These are phyloP conservation scores for Aphyosemion australe DNA, from an alignment of 2,113 vertebrate genomes.

Conservation along the genomic window DNA sequence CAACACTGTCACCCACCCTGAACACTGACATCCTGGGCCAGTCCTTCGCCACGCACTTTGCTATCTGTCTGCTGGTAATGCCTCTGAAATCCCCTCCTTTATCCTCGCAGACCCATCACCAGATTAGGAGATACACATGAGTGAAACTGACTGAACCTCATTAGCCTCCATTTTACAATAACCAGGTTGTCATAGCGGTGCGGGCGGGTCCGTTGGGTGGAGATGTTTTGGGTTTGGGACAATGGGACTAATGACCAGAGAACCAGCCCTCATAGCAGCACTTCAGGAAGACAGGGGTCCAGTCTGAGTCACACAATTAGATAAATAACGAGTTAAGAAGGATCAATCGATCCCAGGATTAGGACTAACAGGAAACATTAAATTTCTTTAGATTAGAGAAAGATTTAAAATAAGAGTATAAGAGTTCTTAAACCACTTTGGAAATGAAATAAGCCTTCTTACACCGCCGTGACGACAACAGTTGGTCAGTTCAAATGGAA, in stretches of 20 bases:
- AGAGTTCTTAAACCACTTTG: conserved; percentile 53
- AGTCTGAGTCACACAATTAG: conserved; percentile 71
- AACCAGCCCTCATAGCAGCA: conserved; percentile 21
- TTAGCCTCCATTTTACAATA: conserved; percentile 61
- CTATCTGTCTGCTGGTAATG: conserved; percentile 61
- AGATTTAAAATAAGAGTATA: conserved; percentile 58
- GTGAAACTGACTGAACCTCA: conserved; percentile 69
- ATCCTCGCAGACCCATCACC: conserved; percentile 59
- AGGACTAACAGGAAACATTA: conserved; percentile 51
- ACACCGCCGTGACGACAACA: conserved; percentile 23
- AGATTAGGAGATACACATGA: conserved; percentile 72
- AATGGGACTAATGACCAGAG: conserved; percentile 39
- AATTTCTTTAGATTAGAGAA: conserved; percentile 66
- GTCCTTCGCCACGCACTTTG: conserved; percentile 62
- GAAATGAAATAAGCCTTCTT: conserved; percentile 49
- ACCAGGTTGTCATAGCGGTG: conserved; percentile 29
- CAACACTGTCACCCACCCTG: conserved; percentile 75
- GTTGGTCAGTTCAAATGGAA: not conserved
- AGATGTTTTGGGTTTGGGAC: conserved; percentile 32
- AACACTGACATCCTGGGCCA: conserved; percentile 73
- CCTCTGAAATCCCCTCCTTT: conserved; percentile 51
- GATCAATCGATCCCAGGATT: conserved; percentile 59
- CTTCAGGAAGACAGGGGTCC: conserved; percentile 17
- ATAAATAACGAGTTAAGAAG: conserved; percentile 70
- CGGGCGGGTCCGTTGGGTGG: conserved; percentile 15